These are phyloP conservation scores for Sylvilagus floridanus DNA, from an alignment of 2,797 vertebrate species.

Conservation along the genomic window DNA sequence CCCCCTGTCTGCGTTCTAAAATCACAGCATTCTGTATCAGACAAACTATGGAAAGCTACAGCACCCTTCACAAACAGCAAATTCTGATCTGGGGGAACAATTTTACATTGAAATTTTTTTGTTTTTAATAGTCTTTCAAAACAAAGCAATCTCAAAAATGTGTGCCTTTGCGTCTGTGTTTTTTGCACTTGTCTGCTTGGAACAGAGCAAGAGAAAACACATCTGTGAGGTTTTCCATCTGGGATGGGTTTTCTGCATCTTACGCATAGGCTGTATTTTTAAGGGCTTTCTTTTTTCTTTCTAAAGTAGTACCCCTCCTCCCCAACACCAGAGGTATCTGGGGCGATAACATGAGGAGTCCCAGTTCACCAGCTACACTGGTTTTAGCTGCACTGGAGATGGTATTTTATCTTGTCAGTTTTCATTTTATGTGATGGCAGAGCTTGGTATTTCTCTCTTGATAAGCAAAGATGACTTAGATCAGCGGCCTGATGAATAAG, in stretches of 20 bases:
- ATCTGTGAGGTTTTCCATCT: constrained; percentile 40
- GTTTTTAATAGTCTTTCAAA: constrained; percentile 11
- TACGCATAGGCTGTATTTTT: not conserved
- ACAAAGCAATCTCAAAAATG: constrained; percentile 12
- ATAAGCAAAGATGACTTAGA: constrained; percentile 74
- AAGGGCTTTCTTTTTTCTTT: not conserved
- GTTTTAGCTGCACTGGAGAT: constrained; percentile 52
- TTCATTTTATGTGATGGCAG: constrained; percentile 71
- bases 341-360: not conserved
- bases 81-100: constrained; percentile 49
- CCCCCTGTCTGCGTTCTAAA: constrained; percentile 44
- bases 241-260: constrained; percentile 41
- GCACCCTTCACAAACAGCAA: constrained; percentile 29
- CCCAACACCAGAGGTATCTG: constrained; percentile 57
- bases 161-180: not conserved
- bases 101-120: not conserved
- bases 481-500: constrained; percentile 78
- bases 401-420: constrained; percentile 61
- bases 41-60: not conserved
- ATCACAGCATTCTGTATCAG: constrained; percentile 19
- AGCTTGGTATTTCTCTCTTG: constrained; percentile 66
- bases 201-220: constrained; percentile 10
- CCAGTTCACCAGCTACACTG: constrained; percentile 58
- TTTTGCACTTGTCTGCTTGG: constrained; percentile 25
- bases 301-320: constrained; percentile 52